Evolutionary conservation across 1,140 invertebrate genomes (phyloP).

Genomic region (Tyrophagus putrescentiae): DNA sequence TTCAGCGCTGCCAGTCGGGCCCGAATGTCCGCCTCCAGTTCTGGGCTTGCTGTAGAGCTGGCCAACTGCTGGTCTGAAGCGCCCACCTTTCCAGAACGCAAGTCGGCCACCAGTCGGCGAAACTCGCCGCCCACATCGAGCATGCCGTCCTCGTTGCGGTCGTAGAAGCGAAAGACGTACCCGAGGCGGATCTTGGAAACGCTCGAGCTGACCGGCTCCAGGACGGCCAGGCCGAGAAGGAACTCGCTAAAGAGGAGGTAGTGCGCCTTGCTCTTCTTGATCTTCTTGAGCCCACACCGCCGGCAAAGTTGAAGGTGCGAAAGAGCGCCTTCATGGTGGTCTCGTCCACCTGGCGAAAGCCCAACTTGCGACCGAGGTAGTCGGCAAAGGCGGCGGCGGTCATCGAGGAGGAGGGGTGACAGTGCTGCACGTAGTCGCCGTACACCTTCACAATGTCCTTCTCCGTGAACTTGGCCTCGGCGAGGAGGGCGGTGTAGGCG

Average conservation of each 20-base stretch:
- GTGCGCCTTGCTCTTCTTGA: not conserved
- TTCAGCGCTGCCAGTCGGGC: not conserved
- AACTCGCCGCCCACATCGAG: constrained; percentile 12
- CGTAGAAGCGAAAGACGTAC: constrained; percentile 25
- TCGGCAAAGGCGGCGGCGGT: constrained; percentile 2
- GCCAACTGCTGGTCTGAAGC: no score
- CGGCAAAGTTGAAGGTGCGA: no score
- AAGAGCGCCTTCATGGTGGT: not conserved
- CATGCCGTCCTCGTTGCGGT: constrained; percentile 16
- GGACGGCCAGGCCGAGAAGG: constrained; percentile 36
- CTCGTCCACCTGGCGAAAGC: not conserved
- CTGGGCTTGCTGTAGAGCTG: not conserved
- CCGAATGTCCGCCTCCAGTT: not conserved
- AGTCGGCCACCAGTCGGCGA: not conserved
- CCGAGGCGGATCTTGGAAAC: constrained; percentile 31
- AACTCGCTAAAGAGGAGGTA: constrained; percentile 15
- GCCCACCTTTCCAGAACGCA: not conserved
- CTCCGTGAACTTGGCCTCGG: constrained; percentile 18
- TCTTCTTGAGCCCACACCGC: no score
- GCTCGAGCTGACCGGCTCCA: constrained; percentile 40
- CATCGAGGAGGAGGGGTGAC: constrained; percentile 22
- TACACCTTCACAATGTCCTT: constrained; percentile 21
- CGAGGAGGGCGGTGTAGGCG: not conserved
- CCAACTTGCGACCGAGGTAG: constrained; percentile 12
- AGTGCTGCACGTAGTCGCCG: constrained; percentile 24